These are phyloP conservation scores for Catalaphyllia jardinei DNA, from an alignment of 64 coral and sea anemone genomes.

Conservation along the genomic window DNA sequence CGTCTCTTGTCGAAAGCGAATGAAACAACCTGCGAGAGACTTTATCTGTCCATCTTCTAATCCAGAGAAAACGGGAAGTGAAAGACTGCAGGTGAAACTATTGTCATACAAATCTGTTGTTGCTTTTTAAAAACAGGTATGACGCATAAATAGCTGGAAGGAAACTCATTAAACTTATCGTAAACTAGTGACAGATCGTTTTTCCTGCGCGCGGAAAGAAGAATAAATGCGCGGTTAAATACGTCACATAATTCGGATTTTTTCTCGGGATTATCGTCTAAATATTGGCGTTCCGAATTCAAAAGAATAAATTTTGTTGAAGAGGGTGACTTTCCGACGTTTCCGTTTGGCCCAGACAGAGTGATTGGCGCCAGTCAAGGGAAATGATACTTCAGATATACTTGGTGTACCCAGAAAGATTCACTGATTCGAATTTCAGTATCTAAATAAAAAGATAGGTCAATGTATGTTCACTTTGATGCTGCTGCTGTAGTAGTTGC, in stretches of 20 bases:
- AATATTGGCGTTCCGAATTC: background rate
- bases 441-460: too few species aligned
- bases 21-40: too few species aligned
- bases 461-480: too few species aligned
- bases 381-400: background rate
- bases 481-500: too few species aligned
- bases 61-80: too few species aligned
- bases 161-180: slow-evolving; percentile 7
- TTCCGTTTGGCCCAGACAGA: background rate
- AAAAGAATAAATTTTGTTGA: background rate
- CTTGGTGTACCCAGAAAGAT: background rate
- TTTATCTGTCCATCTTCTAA: too few species aligned
- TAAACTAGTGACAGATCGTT: background rate
- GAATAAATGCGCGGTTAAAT: background rate
- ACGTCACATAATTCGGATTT: background rate
- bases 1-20: too few species aligned
- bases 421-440: too few species aligned
- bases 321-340: background rate
- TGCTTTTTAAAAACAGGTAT: too few species aligned
- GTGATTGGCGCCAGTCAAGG: background rate
- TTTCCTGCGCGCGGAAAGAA: background rate
- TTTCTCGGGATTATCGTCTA: background rate
- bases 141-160: background rate
- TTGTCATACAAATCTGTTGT: too few species aligned
- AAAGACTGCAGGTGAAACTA: too few species aligned